phyloP scores from a whole-genome alignment of 1,140 invertebrate species.

The Procambarus virginalis region DNA sequence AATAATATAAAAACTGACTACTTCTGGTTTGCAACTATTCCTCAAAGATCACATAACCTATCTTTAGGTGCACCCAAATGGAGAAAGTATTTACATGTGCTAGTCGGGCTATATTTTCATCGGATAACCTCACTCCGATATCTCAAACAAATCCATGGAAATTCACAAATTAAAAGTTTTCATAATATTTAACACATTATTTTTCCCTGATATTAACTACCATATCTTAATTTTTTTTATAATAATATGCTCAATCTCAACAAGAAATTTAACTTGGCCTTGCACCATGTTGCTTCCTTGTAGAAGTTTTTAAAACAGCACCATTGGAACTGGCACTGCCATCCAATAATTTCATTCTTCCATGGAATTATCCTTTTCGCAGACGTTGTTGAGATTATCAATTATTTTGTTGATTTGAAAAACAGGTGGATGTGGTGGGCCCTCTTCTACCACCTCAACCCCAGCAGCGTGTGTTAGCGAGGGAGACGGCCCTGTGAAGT shows the following conservation, averaged over 20 bases:
- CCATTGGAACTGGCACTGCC: background rate
- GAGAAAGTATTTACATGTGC: background rate
- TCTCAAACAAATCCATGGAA: background rate
- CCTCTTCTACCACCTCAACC: constrained; percentile 75
- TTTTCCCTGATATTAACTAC: background rate
- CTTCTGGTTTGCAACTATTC: background rate
- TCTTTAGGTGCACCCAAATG: background rate
- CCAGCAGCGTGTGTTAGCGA: background rate
- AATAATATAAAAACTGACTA: no score
- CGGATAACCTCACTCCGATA: background rate
- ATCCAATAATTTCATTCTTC: constrained; percentile 26
- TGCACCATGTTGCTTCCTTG: background rate
- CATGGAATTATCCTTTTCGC: constrained; percentile 41
- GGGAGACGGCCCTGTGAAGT: constrained; percentile 2
- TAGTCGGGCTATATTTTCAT: background rate
- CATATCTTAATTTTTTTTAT: background rate
- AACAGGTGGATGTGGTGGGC: constrained; percentile 84
- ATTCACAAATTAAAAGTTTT: background rate
- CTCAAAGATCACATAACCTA: background rate
- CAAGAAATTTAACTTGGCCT: background rate
- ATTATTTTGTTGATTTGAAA: constrained; percentile 79
- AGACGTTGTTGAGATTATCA: constrained; percentile 26
- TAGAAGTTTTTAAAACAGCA: background rate
- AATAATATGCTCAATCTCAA: background rate
- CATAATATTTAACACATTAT: background rate